A percentile compares a stretch with the other conserved stretches of the same genome.
phyloP scores from a whole-genome alignment of 2,888 invertebrate genomes.

The Pocota personata region DNA sequence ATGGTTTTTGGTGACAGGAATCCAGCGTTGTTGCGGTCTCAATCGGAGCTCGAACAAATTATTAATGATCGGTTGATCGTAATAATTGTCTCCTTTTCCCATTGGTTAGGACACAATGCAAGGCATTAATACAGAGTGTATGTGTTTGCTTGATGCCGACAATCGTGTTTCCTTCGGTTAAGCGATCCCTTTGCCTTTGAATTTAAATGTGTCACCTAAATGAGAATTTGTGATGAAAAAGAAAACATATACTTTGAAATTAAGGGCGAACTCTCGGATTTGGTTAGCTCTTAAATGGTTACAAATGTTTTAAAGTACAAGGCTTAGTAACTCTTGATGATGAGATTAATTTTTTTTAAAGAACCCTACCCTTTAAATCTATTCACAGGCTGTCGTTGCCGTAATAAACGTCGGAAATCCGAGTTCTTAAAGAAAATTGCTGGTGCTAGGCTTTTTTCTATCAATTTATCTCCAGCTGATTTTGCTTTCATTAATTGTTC shows the following conservation, averaged over 20 bases:
- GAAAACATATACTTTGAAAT: slow-evolving; percentile 26
- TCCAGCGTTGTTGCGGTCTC: slow-evolving; percentile 74
- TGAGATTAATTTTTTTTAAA: slow-evolving; percentile 32
- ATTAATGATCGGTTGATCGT: slow-evolving; percentile 74
- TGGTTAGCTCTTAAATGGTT: slow-evolving; percentile 10
- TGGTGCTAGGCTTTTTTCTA: no score
- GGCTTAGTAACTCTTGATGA: slow-evolving; percentile 37
- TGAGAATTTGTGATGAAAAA: slow-evolving; percentile 50
- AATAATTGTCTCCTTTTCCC: slow-evolving; percentile 72
- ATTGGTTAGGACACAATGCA: slow-evolving; percentile 66
- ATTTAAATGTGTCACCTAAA: slow-evolving; percentile 65
- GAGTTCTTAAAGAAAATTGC: no score
- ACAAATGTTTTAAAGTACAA: slow-evolving; percentile 4
- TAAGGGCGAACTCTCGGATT: slow-evolving; percentile 11
- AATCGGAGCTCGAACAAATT: slow-evolving; percentile 73
- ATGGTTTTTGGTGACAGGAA: slow-evolving; percentile 74
- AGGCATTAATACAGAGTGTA: slow-evolving; percentile 53
- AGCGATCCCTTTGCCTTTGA: slow-evolving; percentile 38
- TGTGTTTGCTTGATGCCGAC: slow-evolving; percentile 65
- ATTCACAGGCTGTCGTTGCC: background rate
- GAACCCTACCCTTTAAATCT: background rate
- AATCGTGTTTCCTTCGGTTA: slow-evolving; percentile 36
- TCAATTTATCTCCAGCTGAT: no score
- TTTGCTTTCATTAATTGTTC: no score
- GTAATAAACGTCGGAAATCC: no score